Base-by-base conservation (phyloP, 2,888 invertebrate genomes). In the Melinopterus prodromus region DNA sequence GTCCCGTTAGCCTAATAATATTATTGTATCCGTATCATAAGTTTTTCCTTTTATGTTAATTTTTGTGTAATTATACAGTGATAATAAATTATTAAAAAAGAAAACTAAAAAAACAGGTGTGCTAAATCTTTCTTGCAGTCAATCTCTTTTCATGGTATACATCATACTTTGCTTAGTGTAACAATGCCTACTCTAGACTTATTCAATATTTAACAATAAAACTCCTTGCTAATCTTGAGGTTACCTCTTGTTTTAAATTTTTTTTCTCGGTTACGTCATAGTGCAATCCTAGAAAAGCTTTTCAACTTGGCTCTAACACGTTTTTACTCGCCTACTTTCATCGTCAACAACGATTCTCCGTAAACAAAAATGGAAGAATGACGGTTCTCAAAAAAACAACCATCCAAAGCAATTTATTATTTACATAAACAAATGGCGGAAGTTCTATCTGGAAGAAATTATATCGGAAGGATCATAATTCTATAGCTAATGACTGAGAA, bases 121-220 rank as follows among this genome's bases (percentile, higher is more conserved):
- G 37, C 74, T 36, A 35, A 74, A 74, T 74, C 36, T 74, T 74
- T 74, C 36, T 35, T 74, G 74, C 74, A 36, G 35, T 36, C 37
- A 35, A 74, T 74, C 16, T 71, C 16, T 82, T 83, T 80, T 81
- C 80, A 84, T 85, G 84, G 86, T 86, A 86, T 86, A 86, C 86
- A 85, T 83, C 77, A 83, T 81, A 53, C 80, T 83, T 83, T 81
- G 82, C 82, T 83, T 83, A 82, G 83, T 85, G 85, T 85, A 87
- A 86, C 86, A 87, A 84, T 84, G 83, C 83, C 83, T 84, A 85
- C 82, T 82, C 84, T 85, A 86, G 83, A 84, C 88, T 88, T 89
- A 88, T 84, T 85, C 87, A 89, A 86, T 89, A 89, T 88, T 87
- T 89, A 89, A 89, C 88, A 89, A 88, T 87, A 86, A 26, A 88